Conservation (phyloP, 2,797 vertebrate species). For the Spondyliosoma cantharus region DNA sequence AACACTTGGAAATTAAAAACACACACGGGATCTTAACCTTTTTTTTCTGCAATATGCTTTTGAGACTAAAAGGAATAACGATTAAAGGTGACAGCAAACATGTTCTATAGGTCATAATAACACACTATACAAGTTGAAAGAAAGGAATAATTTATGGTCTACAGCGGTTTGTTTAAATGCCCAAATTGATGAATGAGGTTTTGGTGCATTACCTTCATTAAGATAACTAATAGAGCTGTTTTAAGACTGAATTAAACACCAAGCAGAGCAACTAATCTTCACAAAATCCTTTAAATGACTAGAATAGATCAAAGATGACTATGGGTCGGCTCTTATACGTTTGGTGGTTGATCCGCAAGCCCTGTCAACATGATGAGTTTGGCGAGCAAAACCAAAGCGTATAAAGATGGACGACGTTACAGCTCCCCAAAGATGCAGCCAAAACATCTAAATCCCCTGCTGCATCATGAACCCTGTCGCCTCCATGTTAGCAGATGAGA, state of each 20-base stretch:
- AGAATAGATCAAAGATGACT: neutral
- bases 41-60: neutral
- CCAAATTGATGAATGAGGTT: conserved; percentile 9
- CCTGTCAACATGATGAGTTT: neutral
- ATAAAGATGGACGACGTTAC: too few relatives aligned
- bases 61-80: neutral
- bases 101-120: neutral
- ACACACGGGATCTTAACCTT: neutral
- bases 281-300: neutral
- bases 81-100: neutral
- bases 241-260: conserved; percentile 1
- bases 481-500: too few relatives aligned
- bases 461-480: too few relatives aligned
- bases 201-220: neutral
- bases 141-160: neutral
- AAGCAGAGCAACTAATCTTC: neutral
- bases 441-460: too few relatives aligned
- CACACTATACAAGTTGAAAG: neutral
- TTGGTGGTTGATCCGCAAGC: neutral
- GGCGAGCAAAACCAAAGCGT: neutral
- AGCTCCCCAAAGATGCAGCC: too few relatives aligned
- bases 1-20: neutral
- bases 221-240: conserved; percentile 7
- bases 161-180: conserved; percentile 18
- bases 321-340: neutral